phyloP scores from a whole-genome alignment of 2,888 invertebrate species.

The Drosophila kuntzei region DNA sequence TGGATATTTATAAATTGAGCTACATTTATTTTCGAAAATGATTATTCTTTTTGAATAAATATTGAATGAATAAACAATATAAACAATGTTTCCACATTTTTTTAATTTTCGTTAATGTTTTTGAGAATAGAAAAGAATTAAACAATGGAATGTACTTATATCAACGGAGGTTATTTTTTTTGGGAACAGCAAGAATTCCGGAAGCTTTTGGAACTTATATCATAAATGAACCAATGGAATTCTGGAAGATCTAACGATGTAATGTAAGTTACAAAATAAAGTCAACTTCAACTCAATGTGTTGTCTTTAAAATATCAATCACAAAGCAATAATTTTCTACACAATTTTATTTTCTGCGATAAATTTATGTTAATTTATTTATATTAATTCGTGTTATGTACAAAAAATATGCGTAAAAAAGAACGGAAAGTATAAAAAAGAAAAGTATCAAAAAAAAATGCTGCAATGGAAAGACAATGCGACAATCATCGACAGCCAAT shows the following conservation, averaged over 20 bases:
- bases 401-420: constrained; percentile 30
- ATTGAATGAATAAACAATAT: constrained; percentile 33
- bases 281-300: neutral
- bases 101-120: too few relatives aligned
- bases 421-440: constrained; percentile 27
- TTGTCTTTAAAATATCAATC: neutral
- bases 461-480: constrained; percentile 32
- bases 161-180: too few relatives aligned
- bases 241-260: too few relatives aligned
- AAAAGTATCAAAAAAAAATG: constrained; percentile 36
- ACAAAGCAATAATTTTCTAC: constrained; percentile 3
- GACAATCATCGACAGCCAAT: constrained; percentile 17
- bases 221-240: too few relatives aligned
- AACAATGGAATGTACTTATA: neutral
- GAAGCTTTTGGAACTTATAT: neutral
- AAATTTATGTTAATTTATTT: constrained; percentile 22
- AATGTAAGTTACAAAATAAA: too few relatives aligned
- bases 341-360: constrained; percentile 27
- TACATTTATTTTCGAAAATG: constrained; percentile 30
- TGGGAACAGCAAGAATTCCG: too few relatives aligned
- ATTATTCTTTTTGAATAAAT: constrained; percentile 31
- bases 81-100: too few relatives aligned
- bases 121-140: neutral
- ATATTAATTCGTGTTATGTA: constrained; percentile 37
- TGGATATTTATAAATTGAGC: constrained; percentile 29